A percentile compares a stretch with the other conserved stretches of the same genome.
Conservation (phyloP, 2,888 invertebrate species). For the Auanema freiburgensis region DNA sequence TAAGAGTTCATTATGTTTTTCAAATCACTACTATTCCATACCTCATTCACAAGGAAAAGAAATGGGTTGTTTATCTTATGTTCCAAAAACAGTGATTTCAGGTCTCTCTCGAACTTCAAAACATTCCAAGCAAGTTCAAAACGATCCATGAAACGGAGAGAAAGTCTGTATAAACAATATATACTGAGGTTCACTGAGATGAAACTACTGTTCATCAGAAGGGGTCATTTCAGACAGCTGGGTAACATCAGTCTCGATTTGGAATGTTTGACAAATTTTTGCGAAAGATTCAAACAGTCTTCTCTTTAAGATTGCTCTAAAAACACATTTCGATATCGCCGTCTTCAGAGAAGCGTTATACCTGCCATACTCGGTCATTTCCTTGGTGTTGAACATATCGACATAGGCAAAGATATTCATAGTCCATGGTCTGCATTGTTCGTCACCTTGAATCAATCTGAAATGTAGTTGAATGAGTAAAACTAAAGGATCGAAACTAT, state of each 20-base stretch:
- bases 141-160: conserved; percentile 37
- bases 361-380: conserved; percentile 35
- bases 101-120: conserved; percentile 38
- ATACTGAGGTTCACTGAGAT: background rate
- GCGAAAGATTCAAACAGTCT: conserved; percentile 33
- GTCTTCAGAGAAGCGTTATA: background rate
- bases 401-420: conserved; percentile 36
- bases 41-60: conserved; percentile 24
- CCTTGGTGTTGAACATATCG: conserved; percentile 31
- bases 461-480: background rate
- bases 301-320: conserved; percentile 26
- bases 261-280: conserved; percentile 32
- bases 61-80: conserved; percentile 38
- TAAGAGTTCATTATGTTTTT: conserved; percentile 3
- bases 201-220: background rate
- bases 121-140: conserved; percentile 40
- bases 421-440: conserved; percentile 34
- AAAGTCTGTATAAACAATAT: conserved; percentile 17
- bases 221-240: conserved; percentile 15
- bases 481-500: background rate
- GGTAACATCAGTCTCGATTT: conserved; percentile 16
- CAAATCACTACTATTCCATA: background rate
- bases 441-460: conserved; percentile 30
- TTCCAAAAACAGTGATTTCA: conserved; percentile 40
- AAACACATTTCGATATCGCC: background rate